phyloP scores from a whole-genome alignment of 2,888 invertebrate genomes.

The Cheilosia vernalis region DNA sequence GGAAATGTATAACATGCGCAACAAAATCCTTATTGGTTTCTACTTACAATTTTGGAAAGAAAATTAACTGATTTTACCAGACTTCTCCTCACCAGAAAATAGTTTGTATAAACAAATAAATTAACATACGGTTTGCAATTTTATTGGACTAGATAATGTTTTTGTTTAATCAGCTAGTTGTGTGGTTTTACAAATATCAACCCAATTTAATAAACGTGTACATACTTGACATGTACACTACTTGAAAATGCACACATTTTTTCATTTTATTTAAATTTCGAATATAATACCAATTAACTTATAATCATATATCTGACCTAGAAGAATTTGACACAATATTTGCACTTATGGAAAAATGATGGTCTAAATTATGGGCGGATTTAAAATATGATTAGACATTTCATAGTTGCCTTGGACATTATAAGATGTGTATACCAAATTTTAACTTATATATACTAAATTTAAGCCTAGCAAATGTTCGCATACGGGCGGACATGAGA shows the following conservation, averaged over 20 bases:
- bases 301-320: neutral
- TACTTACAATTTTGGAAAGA: slow-evolving; percentile 8
- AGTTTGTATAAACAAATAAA: slow-evolving; percentile 20
- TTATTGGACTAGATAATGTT: slow-evolving; percentile 44
- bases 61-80: neutral
- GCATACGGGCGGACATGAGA: no score
- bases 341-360: neutral
- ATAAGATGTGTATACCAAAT: no score
- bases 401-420: no score
- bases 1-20: slow-evolving; percentile 21
- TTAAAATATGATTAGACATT: no score
- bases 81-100: slow-evolving; percentile 18
- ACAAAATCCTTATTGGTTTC: neutral
- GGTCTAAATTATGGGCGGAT: no score
- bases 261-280: neutral
- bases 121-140: slow-evolving; percentile 2
- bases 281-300: neutral
- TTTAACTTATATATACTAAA: no score
- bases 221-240: neutral
- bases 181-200: slow-evolving; percentile 17
- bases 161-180: slow-evolving; percentile 3
- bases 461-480: no score
- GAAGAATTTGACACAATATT: neutral
- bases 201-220: neutral
- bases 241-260: no score